These are phyloP conservation scores for Drosophila picticornis DNA, from an alignment of 2,888 invertebrate genomes.

Conservation along the genomic window DNA sequence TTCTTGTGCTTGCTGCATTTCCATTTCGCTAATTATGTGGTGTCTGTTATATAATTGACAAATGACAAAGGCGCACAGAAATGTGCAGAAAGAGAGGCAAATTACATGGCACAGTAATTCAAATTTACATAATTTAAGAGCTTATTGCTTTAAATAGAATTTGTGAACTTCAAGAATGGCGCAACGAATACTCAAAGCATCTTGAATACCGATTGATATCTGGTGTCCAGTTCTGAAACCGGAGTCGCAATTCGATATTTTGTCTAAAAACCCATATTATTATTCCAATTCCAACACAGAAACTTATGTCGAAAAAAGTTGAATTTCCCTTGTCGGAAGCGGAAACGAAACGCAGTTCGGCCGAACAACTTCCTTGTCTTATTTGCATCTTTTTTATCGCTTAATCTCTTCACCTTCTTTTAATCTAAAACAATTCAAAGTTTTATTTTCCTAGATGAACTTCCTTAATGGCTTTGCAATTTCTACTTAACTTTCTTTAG, in stretches of 20 bases:
- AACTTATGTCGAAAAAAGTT: no score
- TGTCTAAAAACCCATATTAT: background rate
- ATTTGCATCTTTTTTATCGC: background rate
- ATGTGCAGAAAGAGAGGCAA: background rate
- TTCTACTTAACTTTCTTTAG: background rate
- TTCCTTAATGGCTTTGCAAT: constrained; percentile 2
- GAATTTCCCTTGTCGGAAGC: background rate
- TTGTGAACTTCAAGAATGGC: background rate
- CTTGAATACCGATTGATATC: background rate
- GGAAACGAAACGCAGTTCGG: background rate
- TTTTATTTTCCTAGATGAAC: background rate
- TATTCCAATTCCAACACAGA: background rate
- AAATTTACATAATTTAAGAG: background rate
- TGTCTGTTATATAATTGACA: constrained; percentile 25
- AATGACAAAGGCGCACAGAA: constrained; percentile 6
- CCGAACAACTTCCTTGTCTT: background rate
- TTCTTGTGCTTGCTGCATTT: constrained; percentile 6
- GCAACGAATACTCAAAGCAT: background rate
- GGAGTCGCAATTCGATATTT: background rate
- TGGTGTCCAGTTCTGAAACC: background rate
- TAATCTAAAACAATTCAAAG: background rate
- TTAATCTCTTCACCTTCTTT: background rate
- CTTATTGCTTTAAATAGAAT: background rate
- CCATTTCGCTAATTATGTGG: constrained; percentile 12
- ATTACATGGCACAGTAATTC: background rate